These are phyloP conservation scores for Tholera decimalis DNA, from an alignment of 2,888 invertebrate genomes.

Conservation along the genomic window DNA sequence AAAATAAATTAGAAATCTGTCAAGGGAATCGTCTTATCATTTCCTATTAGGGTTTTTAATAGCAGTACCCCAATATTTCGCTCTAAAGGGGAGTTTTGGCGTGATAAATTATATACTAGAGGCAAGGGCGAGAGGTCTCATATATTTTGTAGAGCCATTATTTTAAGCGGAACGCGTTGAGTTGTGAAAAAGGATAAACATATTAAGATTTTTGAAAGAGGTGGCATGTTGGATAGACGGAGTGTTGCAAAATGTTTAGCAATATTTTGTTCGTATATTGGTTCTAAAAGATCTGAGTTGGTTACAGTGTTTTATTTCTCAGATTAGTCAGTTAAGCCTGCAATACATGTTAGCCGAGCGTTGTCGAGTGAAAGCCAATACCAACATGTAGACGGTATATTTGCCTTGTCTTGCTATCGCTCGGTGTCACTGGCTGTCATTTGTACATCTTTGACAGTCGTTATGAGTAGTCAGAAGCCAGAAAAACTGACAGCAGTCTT, in stretches of 20 bases:
- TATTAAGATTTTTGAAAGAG: conserved; percentile 40
- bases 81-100: conserved; percentile 38
- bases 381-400: no score
- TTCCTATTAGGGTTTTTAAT: conserved; percentile 49
- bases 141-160: conserved; percentile 65
- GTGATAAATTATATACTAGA: conserved; percentile 62
- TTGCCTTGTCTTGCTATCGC: no score
- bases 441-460: no score
- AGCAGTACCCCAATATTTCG: conserved; percentile 42
- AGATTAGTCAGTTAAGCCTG: no score
- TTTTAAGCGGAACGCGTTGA: conserved; percentile 57
- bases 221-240: conserved; percentile 38
- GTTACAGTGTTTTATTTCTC: background rate
- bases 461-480: no score
- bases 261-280: conserved; percentile 9
- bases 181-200: conserved; percentile 55
- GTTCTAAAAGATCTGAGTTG: background rate
- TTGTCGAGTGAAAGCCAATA: no score
- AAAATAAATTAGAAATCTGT: conserved; percentile 56
- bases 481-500: no score
- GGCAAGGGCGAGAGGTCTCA: conserved; percentile 50
- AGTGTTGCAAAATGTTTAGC: background rate
- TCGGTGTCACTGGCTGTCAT: no score
- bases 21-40: conserved; percentile 51
- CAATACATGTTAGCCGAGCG: no score